Conservation (phyloP, 2,113 vertebrate genomes). For the Apaloderma vittatum region DNA sequence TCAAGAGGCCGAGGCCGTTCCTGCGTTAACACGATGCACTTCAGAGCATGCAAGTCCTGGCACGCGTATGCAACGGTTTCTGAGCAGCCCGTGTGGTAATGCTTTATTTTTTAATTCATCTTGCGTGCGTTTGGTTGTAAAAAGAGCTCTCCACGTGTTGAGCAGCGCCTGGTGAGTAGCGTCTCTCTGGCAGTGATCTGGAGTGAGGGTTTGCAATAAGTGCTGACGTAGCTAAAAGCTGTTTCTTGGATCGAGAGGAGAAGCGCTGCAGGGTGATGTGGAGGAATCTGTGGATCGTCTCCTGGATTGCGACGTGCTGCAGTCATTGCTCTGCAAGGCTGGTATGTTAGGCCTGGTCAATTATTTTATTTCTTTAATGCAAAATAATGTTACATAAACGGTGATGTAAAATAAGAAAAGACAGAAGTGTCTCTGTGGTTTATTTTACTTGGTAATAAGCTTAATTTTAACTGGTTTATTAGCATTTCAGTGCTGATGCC, state of each 20-base stretch:
- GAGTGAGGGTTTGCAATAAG: neutral
- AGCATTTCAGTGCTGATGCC: slow-evolving; percentile 51
- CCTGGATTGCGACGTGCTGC: neutral
- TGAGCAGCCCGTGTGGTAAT: neutral
- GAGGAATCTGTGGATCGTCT: neutral
- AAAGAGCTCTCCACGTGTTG: neutral
- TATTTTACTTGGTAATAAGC: slow-evolving; percentile 66
- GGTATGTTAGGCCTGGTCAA: neutral
- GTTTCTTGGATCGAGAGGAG: neutral
- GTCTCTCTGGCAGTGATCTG: neutral
- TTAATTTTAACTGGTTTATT: slow-evolving; percentile 52
- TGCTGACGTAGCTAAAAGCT: neutral
- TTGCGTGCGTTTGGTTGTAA: neutral
- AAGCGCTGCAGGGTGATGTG: neutral
- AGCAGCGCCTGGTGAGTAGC: neutral
- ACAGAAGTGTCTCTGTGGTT: neutral
- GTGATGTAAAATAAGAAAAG: neutral
- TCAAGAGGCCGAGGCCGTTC: neutral
- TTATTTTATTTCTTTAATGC: neutral
- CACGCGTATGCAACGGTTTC: neutral
- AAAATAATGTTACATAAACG: slow-evolving; percentile 25
- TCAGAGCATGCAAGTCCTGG: neutral
- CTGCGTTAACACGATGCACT: neutral
- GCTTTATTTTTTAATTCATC: neutral
- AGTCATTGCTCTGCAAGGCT: neutral